phyloP scores from a whole-genome alignment of 2,797 vertebrate genomes.

The Phataginus tricuspis region DNA sequence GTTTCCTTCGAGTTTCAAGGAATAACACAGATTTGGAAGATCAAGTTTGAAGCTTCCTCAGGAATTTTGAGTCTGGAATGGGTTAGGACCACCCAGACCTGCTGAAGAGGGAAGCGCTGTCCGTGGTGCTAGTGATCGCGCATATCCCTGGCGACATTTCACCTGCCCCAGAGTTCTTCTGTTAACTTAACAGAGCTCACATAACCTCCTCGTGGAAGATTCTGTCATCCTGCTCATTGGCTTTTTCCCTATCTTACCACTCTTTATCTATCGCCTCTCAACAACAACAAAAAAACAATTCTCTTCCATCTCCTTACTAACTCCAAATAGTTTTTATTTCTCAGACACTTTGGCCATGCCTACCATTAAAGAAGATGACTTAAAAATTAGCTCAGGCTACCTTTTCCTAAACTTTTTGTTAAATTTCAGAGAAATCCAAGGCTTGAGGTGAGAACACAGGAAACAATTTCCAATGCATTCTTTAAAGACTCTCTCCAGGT shows the following conservation, averaged over 20 bases:
- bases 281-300: background rate
- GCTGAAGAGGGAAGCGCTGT: conserved; percentile 67
- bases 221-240: background rate
- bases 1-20: background rate
- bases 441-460: background rate
- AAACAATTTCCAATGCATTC: background rate
- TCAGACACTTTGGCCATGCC: background rate
- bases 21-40: background rate
- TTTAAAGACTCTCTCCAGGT: conserved; percentile 6
- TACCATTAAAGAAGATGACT: background rate
- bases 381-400: background rate
- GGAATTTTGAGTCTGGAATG: background rate
- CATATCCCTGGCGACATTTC: background rate
- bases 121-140: conserved; percentile 75
- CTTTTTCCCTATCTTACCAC: background rate
- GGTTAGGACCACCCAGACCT: conserved; percentile 50
- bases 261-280: background rate
- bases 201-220: background rate
- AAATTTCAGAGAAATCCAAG: conserved; percentile 27
- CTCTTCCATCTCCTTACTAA: background rate
- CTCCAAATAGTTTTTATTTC: conserved; percentile 27
- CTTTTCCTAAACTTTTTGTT: background rate
- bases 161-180: background rate
- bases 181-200: background rate
- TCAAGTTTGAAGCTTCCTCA: background rate